These are phyloP conservation scores for Parazoanthus darwini DNA, from an alignment of 92 coral and sea anemone genomes.

Conservation along the genomic window DNA sequence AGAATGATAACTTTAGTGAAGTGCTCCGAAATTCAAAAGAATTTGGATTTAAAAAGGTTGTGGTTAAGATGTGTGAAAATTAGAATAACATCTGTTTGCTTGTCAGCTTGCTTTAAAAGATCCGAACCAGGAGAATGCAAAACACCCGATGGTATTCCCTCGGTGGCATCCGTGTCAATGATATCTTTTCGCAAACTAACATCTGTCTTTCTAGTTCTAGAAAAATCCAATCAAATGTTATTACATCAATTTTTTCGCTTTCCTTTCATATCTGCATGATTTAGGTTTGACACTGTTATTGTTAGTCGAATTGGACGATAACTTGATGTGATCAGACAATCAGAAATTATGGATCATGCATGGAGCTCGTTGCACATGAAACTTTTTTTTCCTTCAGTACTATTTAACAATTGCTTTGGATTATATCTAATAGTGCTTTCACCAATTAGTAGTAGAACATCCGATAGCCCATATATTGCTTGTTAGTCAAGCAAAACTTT, in stretches of 20 bases:
- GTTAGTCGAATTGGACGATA: background rate
- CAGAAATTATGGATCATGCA: no score
- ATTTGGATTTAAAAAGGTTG: background rate
- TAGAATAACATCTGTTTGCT: background rate
- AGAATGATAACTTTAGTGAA: background rate
- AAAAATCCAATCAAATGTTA: background rate
- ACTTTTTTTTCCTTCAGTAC: no score
- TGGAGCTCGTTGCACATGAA: no score
- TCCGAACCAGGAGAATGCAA: background rate
- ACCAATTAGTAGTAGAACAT: no score
- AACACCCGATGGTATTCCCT: background rate
- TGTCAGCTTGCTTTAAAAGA: background rate
- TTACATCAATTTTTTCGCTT: background rate
- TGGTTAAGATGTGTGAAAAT: background rate
- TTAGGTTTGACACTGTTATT: background rate
- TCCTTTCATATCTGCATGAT: background rate
- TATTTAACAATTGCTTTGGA: no score
- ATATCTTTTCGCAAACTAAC: no score
- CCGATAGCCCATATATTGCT: no score
- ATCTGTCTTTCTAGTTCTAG: background rate
- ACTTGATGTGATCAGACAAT: no score
- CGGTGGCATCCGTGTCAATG: background rate
- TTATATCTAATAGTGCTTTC: no score
- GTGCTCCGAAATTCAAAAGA: background rate
- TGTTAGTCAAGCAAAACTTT: no score